A percentile compares a stretch with the other conserved stretches of the same genome.
These are phyloP conservation scores for Peucedramus taeniatus DNA, from an alignment of 2,113 vertebrate species.

Conservation along the genomic window DNA sequence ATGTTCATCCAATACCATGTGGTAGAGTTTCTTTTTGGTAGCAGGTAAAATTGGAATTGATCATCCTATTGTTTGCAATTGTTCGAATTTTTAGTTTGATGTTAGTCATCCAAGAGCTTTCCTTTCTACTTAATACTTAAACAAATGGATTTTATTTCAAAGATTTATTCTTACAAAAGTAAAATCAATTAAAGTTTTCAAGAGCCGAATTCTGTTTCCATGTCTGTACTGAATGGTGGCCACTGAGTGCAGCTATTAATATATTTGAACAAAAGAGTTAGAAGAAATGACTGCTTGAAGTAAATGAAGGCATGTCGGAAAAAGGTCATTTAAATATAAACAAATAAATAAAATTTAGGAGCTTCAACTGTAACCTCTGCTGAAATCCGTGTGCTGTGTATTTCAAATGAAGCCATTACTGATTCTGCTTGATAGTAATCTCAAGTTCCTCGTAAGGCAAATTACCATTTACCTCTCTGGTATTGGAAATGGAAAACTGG, in stretches of 20 bases:
- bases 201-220: neutral
- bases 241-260: neutral
- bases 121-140: neutral
- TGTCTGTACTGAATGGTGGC: neutral
- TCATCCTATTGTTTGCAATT: neutral
- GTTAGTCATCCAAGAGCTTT: neutral
- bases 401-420: neutral
- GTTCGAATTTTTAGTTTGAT: neutral
- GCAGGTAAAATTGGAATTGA: neutral
- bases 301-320: neutral
- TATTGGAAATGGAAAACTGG: neutral
- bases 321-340: neutral
- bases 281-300: neutral
- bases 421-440: neutral
- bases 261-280: neutral
- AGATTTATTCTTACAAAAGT: neutral
- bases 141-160: neutral
- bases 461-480: neutral
- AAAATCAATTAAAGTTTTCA: neutral
- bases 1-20: neutral
- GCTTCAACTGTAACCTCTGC: neutral
- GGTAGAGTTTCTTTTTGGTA: neutral
- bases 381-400: neutral
- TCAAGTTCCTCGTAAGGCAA: neutral
- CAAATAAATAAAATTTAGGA: neutral